Evolutionary conservation across 2,888 invertebrate genomes (phyloP).

Genomic region (Heliconius cydno): DNA sequence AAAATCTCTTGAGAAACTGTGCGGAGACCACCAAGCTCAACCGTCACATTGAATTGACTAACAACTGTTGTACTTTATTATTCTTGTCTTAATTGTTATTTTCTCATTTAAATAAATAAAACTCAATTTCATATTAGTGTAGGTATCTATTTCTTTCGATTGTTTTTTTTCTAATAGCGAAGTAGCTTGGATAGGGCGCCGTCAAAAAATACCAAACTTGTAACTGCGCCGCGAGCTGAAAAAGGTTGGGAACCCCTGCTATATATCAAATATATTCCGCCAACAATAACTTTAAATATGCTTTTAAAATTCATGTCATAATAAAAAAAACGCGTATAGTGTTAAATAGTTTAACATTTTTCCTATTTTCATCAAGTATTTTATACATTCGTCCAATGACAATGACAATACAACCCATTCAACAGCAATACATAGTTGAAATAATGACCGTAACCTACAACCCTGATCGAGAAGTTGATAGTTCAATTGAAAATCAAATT

Average conservation of each 20-base stretch:
- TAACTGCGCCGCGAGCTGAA: too few species aligned
- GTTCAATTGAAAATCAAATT: constrained; percentile 35
- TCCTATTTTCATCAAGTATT: constrained; percentile 2
- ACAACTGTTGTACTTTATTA: too few species aligned
- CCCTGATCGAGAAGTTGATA: constrained; percentile 30
- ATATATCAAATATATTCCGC: not conserved
- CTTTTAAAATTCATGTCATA: not conserved
- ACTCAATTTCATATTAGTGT: too few species aligned
- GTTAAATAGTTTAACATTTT: constrained; percentile 7
- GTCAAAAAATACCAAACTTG: too few species aligned
- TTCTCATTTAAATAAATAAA: too few species aligned
- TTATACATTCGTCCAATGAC: not conserved
- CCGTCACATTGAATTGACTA: too few species aligned
- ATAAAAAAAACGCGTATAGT: not conserved
- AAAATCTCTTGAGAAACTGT: too few species aligned
- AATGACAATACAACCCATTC: constrained; percentile 21
- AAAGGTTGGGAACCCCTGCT: not conserved
- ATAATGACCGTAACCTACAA: constrained; percentile 30
- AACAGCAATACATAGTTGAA: constrained; percentile 22
- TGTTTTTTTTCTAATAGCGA: too few species aligned
- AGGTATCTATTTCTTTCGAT: too few species aligned
- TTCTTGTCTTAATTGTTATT: too few species aligned
- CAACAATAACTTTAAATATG: not conserved
- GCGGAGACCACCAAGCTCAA: too few species aligned
- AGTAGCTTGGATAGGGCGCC: too few species aligned